Conservation (phyloP, 2,113 vertebrate species). For the Paratilapia polleni region DNA sequence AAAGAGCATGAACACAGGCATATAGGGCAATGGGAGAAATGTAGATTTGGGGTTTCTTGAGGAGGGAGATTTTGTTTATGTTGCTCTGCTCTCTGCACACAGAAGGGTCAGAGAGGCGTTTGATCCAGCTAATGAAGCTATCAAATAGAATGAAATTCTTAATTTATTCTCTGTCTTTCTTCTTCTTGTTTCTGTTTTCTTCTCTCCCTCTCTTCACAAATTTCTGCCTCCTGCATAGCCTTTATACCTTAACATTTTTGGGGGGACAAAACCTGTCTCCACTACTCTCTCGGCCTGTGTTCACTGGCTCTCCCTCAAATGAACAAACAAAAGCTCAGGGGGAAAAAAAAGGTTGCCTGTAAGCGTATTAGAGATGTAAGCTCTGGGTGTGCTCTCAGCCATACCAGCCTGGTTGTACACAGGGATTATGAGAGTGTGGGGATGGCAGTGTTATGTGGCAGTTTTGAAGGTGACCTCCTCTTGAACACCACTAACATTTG, state of each 20-base stretch:
- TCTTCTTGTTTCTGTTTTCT: constrained; percentile 17
- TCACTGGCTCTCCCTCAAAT: constrained; percentile 55
- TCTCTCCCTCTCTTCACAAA: neutral
- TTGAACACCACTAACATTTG: constrained; percentile 28
- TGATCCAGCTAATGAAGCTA: constrained; percentile 48
- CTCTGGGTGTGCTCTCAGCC: constrained; percentile 56
- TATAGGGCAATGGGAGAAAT: neutral
- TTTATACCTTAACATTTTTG: neutral
- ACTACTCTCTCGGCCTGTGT: constrained; percentile 17
- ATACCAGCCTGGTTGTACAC: constrained; percentile 54
- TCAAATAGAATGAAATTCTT: constrained; percentile 37
- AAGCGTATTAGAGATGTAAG: constrained; percentile 72
- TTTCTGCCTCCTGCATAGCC: neutral
- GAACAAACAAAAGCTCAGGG: constrained; percentile 59
- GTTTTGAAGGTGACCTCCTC: constrained; percentile 70
- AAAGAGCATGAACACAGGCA: neutral
- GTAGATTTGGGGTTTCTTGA: neutral
- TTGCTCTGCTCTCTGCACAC: neutral
- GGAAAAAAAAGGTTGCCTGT: constrained; percentile 46
- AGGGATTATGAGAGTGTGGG: constrained; percentile 56
- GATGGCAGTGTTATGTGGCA: constrained; percentile 31
- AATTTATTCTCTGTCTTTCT: constrained; percentile 20
- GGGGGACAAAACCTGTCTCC: neutral
- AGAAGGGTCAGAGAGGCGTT: constrained; percentile 31
- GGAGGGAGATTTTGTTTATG: constrained; percentile 20